Evolutionary conservation across 2,113 vertebrate species (phyloP), one percentile per base, ranked within the genome.

Genomic region (Dicrurus megarhynchus): DNA sequence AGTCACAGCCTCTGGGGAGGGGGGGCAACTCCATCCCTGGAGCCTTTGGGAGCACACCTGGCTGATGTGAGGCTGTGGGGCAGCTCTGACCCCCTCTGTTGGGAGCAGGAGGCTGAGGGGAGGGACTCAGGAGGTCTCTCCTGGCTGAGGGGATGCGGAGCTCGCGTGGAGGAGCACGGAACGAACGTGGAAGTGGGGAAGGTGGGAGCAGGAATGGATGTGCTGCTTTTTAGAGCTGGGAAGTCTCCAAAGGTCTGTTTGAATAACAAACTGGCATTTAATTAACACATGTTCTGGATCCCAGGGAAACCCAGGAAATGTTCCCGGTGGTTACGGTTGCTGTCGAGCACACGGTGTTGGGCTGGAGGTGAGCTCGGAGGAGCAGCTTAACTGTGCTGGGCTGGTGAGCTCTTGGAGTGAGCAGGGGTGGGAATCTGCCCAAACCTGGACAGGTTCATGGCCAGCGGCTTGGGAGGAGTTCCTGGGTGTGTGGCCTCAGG

Each of bases 131-230:
- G 41, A 39, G 39, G 11, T 12, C 49, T 6, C 32, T 37, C 10
- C 24, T 2, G 49, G 59, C 53, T 11, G 47, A 11, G 24, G 30
- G 10, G 49, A 12, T 16, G 46, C 9, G 8, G 41, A 70, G 52
- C 65, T 56, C 14, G 0, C 0, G 0, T 0, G 23, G 41, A 46
- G 50, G 50, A 60, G 30, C 0, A 0, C 32, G 10, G 46, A n/a
- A 18, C 3, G 52, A 50, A 0, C 0, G 1, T 11, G 0, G 1
- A 3, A 3, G 18, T 5, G 2, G 7, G 37, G 33, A 28, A 13
- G 61, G 16, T 21, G 77, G 80, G 55, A 64, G 24, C 35, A 90
- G 65, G 24, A 33, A 10, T 14, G 68, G 82, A 30, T 75, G 5
- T 12, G 11, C 70, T 13, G 42, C 74, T 90, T 22, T 15, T 52